These are phyloP conservation scores for Argyresthia albistria DNA, from an alignment of 2,888 invertebrate genomes.

Conservation along the genomic window DNA sequence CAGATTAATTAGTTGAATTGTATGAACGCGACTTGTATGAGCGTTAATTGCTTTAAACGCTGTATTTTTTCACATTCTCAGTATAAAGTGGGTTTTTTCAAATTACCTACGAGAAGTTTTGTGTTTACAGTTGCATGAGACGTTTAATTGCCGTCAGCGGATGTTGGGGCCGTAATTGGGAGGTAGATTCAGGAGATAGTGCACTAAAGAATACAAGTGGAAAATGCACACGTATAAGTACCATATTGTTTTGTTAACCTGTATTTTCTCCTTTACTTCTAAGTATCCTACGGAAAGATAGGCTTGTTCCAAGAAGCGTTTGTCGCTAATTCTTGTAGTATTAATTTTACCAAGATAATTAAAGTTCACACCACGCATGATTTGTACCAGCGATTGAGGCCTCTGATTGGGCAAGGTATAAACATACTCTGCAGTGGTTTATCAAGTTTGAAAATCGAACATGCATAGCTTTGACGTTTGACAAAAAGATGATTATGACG, in stretches of 20 bases:
- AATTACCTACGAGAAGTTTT: conserved; percentile 45
- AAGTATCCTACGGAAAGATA: not conserved
- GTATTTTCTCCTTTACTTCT: too few relatives aligned
- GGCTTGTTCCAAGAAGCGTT: not conserved
- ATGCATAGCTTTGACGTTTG: conserved; percentile 57
- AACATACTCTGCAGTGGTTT: not conserved
- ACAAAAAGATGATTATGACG: conserved; percentile 72
- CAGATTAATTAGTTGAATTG: conserved; percentile 52
- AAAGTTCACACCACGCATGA: too few relatives aligned
- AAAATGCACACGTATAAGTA: not conserved
- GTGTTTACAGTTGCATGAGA: conserved; percentile 65
- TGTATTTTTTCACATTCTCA: conserved; percentile 58
- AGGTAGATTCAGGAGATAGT: conserved; percentile 53
- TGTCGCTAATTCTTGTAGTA: not conserved
- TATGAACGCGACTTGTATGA: conserved; percentile 41
- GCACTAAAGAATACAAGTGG: conserved; percentile 13
- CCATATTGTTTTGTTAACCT: too few relatives aligned
- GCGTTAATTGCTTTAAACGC: conserved; percentile 60
- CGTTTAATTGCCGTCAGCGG: conserved; percentile 57
- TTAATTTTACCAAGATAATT: not conserved
- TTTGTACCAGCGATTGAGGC: too few relatives aligned
- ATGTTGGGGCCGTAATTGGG: conserved; percentile 62
- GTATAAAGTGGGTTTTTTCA: conserved; percentile 51
- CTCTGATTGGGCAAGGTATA: too few relatives aligned
- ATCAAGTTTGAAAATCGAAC: conserved; percentile 40